Evolutionary conservation across 2,888 invertebrate species (phyloP).

Genomic region (Tridacna gigas): DNA sequence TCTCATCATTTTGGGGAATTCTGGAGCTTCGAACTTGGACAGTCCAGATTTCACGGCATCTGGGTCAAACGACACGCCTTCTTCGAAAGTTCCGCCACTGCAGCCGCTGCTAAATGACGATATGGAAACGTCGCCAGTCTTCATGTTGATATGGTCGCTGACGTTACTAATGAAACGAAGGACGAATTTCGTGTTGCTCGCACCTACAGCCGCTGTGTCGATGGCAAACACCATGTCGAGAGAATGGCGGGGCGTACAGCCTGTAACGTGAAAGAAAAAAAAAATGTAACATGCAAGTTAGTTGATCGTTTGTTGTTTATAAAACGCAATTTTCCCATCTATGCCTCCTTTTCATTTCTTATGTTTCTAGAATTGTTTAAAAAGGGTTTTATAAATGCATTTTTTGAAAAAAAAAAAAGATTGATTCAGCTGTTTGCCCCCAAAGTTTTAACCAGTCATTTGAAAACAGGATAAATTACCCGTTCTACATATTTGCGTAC

Average conservation of each 20-base stretch:
- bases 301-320: too few species aligned
- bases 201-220: conserved; percentile 61
- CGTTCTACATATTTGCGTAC: too few species aligned
- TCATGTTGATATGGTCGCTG: conserved; percentile 59
- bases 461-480: too few species aligned
- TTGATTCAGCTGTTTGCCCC: too few species aligned
- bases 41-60: conserved; percentile 36
- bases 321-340: too few species aligned
- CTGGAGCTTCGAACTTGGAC: conserved; percentile 32
- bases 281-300: too few species aligned
- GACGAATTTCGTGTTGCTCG: conserved; percentile 55
- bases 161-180: conserved; percentile 57
- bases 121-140: conserved; percentile 35
- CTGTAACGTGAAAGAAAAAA: conserved; percentile 18
- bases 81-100: conserved; percentile 32
- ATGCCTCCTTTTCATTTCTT: too few species aligned
- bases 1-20: conserved; percentile 50
- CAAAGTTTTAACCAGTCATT: too few species aligned
- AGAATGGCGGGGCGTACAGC: conserved; percentile 53
- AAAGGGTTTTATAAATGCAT: too few species aligned
- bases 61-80: conserved; percentile 32
- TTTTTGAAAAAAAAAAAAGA: too few species aligned
- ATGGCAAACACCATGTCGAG: conserved; percentile 62
- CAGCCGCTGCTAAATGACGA: conserved; percentile 55
- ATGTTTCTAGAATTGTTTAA: too few species aligned